Base-by-base conservation (phyloP, 2,797 vertebrate species). In the Streptopelia turtur region DNA sequence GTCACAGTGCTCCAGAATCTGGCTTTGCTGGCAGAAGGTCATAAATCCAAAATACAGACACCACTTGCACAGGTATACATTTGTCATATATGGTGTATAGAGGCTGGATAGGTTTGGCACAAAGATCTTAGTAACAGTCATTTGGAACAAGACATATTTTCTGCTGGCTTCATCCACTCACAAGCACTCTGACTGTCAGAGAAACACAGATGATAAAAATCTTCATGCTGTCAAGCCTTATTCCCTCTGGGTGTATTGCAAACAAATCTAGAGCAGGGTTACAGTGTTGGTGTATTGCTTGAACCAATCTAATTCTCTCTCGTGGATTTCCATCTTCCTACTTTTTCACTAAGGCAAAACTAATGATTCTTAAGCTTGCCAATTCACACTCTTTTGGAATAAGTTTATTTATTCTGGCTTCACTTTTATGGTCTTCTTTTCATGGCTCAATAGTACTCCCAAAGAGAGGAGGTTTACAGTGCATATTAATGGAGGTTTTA, bases 371-470 rank as follows among this genome's bases (percentile, higher is more conserved):
- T 93, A 90, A 91, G 61, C 85, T 95, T 94, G 85, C 89, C 94
- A 97, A 91, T 83, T 28, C 85, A 93, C 80, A 64, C 70, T 91
- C 83, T 79, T 88, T 95, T 96, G 70, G 85, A 95, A 76, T 87
- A 59, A 93, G 77, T 47, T 93, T 96, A 93, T 97, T 95, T 97
- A 94, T 91, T 52, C 89, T 97, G 95, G 95, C 94, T 86, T 94
- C 2, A 7, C 52, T 83, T 90, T 88, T 86, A 79, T 9, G 66
- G 65, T 70, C 0, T 4, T 79, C 74, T 90, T 94, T 96, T 94
- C 94, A 59, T 52, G 95, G 78, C 45, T 88, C 13, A n/a, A 12
- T 45, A 84, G 77, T 81, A 75, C 35, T 94, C 91, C 89, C 91
- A 79, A 69, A 79, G 89, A 83, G 61, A 83, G 59, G 64, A 86